Evolutionary conservation across 2,888 invertebrate genomes (phyloP), one percentile per base, ranked within the genome.

Genomic region (Xanthorhoe designata): DNA sequence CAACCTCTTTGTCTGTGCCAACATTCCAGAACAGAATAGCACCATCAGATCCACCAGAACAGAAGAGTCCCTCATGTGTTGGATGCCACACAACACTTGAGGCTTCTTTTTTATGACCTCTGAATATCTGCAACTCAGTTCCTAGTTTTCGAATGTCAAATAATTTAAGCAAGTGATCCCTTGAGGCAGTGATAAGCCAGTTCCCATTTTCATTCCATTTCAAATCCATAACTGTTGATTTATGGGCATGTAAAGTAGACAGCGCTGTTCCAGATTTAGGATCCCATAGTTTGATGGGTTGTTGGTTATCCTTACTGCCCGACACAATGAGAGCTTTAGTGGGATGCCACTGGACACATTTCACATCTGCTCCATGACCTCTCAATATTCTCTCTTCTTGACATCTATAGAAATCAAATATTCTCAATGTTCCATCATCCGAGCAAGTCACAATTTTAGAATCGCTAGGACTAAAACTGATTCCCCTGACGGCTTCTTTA

Each of bases 121-220:
- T 96, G 92, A 99, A 99, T 50, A 98, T 97, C 94, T 99, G 99
- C 64, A 99, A 95, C 90, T 99, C 99, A 82, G 97, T 97, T 68
- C 97, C 97, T 79, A 99, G 94, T 93, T 99, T 99, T 68, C 99
- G 95, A 76, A 99, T 96, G 89, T 99, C 99, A 93, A 99, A 99
- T 64, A 99, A 90, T 89, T 99, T 99, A 51, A 99, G 94, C 72
- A 99, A 94, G 91, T 99, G 99, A 91, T 99, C 99, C 71, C 99
- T 94, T 1, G 99, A 99, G 0, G 99, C 99, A n/a, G 99, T 99
- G 61, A 99, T 96, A 60, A 99, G 94, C 99, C 99, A 99, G 88
- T 99, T 99, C 2, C 99, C 99, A 94, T 99, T 99, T 59, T 97
- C 96, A 91, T 99, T 99, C 99, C 99, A 99, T 89, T 98, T 98